phyloP scores from a whole-genome alignment of 2,797 vertebrate species.

The Enteromius treurensis region DNA sequence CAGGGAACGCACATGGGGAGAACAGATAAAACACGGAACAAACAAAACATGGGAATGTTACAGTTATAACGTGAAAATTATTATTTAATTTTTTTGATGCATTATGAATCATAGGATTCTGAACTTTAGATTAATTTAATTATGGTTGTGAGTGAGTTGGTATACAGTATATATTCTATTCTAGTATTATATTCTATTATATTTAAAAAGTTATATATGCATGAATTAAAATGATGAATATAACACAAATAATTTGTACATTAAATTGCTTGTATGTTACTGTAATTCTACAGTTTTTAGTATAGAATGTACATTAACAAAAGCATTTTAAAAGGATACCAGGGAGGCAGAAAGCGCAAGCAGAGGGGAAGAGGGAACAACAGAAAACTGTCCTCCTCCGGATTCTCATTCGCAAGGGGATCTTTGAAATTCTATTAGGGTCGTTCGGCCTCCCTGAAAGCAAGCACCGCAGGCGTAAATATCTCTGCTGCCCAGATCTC shows the following conservation, averaged over 20 bases:
- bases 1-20: no score
- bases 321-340: constrained; percentile 52
- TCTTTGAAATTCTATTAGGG: constrained; percentile 62
- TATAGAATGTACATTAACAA: constrained; percentile 7
- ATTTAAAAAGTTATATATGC: not conserved
- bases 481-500: constrained; percentile 60
- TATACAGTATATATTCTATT: not conserved
- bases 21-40: no score
- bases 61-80: not conserved
- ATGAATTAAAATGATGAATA: not conserved
- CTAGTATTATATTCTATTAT: not conserved
- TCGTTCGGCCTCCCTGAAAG: constrained; percentile 45
- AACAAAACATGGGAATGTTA: no score
- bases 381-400: constrained; percentile 43
- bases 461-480: constrained; percentile 56
- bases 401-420: constrained; percentile 34
- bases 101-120: not conserved
- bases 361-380: constrained; percentile 36
- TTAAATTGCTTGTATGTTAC: not conserved
- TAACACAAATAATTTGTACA: not conserved
- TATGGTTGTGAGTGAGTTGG: not conserved
- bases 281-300: not conserved
- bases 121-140: not conserved
- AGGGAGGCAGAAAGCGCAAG: constrained; percentile 47
- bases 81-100: not conserved